Evolutionary conservation across 1,140 invertebrate species (phyloP), one percentile per base, ranked within the genome.

Genomic region (Neuroterus valhalla): DNA sequence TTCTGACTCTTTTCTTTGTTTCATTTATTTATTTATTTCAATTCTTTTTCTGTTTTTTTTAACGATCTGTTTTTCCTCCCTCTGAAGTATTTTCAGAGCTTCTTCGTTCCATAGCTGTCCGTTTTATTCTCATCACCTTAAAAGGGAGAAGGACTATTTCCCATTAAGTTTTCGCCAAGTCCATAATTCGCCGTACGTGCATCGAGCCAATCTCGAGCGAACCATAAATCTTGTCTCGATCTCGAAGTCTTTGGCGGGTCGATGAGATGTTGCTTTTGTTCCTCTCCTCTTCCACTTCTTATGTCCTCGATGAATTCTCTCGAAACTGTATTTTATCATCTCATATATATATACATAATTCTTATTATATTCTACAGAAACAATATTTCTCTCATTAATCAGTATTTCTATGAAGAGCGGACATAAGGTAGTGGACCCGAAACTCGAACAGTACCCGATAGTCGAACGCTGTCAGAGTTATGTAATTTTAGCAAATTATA

Each of bases 101-200:
- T 62, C 15, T 62, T 3, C 12, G 26, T 26, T 15, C 1, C 31
- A 38, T 38, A 38, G 31, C 31, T 38, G 31, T 62, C 31, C 26
- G 52, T 55, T 38, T 62, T 62, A 31, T n/a, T n/a, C 12, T n/a
- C 23, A 62, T 62, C 23, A 31, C 31, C 23, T 62, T 10, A 62
- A 62, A 31, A 15, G 12, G 23, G 5, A 31, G 21, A 15, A 26
- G 4, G 26, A 62, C 55, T 62, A 62, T n/a, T 62, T 62, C 55
- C 23, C 55, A 38, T 62, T 62, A 62, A 62, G 31, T 38, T 62
- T 62, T 52, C 50, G 19, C 50, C 50, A 52, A 52, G 50, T 52
- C 26, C 31, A 62, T 62, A 62, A 62, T 62, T 62, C 55, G 55
- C 3, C 23, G 23, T 23, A 38, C 55, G 26, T 62, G 55, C 55